Conservation (phyloP, 2,888 invertebrate species). For the Acanthosepion pharaonis region DNA sequence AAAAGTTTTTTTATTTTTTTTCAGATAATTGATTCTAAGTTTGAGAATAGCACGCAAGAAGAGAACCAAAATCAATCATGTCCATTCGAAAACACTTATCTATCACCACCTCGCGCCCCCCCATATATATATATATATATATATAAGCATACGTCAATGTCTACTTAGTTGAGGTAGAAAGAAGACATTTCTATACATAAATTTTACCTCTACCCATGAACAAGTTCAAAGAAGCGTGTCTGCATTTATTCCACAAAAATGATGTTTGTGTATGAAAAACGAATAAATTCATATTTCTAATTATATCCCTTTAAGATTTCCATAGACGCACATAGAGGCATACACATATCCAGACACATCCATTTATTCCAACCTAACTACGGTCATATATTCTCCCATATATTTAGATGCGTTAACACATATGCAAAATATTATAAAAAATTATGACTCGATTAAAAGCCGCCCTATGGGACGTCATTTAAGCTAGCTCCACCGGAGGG, state of each 20-base stretch:
- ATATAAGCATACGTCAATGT: background rate
- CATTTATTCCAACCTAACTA: too few species aligned
- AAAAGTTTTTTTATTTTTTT: background rate
- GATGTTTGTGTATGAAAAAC: background rate
- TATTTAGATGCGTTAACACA: too few species aligned
- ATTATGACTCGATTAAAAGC: too few species aligned
- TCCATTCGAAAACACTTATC: background rate
- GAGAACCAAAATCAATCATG: background rate
- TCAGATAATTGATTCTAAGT: background rate
- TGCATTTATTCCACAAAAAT: background rate
- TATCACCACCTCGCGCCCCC: background rate
- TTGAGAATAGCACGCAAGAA: background rate
- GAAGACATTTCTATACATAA: background rate
- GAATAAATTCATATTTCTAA: background rate
- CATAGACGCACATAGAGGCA: background rate
- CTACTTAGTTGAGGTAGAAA: background rate
- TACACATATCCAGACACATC: too few species aligned
- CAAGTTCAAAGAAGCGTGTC: background rate
- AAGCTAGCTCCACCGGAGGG: too few species aligned
- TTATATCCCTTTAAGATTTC: background rate
- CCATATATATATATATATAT: constrained; percentile 36
- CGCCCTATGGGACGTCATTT: too few species aligned
- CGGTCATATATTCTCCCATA: too few species aligned
- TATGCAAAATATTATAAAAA: too few species aligned
- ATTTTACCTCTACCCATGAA: background rate